These are phyloP conservation scores for Paralvinella palmiformis DNA, from an alignment of 1,140 invertebrate species.

Conservation along the genomic window DNA sequence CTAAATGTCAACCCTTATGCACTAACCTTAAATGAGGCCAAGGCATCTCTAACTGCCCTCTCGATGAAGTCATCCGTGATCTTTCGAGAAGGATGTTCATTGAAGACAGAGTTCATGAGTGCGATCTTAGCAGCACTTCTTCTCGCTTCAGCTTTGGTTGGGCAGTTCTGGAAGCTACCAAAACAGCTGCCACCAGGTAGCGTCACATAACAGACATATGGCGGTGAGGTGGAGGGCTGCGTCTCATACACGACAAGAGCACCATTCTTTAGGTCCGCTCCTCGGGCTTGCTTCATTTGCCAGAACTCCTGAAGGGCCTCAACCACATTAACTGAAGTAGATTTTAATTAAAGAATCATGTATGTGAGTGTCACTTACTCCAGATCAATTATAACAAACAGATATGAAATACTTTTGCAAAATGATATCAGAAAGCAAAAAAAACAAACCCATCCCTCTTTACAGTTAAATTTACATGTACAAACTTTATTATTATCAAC, in stretches of 20 bases:
- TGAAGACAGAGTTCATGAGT: constrained; percentile 94
- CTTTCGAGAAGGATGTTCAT: constrained; percentile 86
- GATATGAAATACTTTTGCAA: no score
- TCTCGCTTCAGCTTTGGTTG: constrained; percentile 87
- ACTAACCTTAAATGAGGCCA: constrained; percentile 57
- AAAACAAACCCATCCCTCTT: no score
- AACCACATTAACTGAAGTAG: constrained; percentile 76
- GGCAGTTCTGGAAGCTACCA: constrained; percentile 90
- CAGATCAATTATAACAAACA: no score
- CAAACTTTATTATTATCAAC: no score
- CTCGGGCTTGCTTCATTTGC: constrained; percentile 88
- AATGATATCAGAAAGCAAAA: no score
- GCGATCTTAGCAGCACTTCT: constrained; percentile 91
- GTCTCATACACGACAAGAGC: constrained; percentile 92
- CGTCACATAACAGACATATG: constrained; percentile 91
- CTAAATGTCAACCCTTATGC: no score
- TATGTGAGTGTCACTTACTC: no score
- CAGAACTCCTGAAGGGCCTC: constrained; percentile 94
- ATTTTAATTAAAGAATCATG: no score
- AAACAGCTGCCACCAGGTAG: constrained; percentile 91
- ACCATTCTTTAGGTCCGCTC: constrained; percentile 80
- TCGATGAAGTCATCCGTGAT: constrained; percentile 92
- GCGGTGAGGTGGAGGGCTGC: constrained; percentile 78
- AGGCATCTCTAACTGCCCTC: constrained; percentile 82
- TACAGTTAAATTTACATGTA: no score